Base-by-base conservation (phyloP, 2,113 vertebrate genomes). In the Hemibagrus wyckioides region DNA sequence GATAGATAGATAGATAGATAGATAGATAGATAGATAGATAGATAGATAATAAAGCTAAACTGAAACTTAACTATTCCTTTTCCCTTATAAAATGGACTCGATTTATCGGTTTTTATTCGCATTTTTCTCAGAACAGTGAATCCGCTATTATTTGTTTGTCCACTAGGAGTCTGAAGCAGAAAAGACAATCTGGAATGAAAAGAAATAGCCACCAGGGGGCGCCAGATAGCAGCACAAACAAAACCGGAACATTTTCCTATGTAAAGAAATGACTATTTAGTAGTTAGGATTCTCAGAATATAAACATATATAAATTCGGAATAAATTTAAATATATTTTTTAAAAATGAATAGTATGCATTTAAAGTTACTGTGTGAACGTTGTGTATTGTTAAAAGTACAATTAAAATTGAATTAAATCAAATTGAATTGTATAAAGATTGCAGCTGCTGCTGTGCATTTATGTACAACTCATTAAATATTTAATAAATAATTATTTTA, bases 181-280 rank as follows among this genome's bases (percentile, higher is more conserved):
- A 44, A 33, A 41, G 10, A 17, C 7, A 71, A 25, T 2, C 5
- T 0, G 3, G 19, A 82, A 8, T 7, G 9, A 61, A 81, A n/a
- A 4, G 7, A 1, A 61, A 25, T 14, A 14, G 13, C 86, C 89
- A 65, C 59, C 3, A 88, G 84, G 36, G 86, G 80, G 84, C 86
- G 59, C 30, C 41, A 80, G 11, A 89, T 8, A 76, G 57, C 69
- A 85, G 28, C 8, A 14, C 4, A 85, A 81, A 41, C 0, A 61
- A 81, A 54, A 5, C 25, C 9, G 41, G 69, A 41, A 39, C 8
- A 15, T 28, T 63, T n/a, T 63, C 59, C 56, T 6, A 8, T 13
- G 23, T 63, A 25, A 7, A 63, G 7, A 61, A 61, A 28, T 48
- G 44, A 48, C 9, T 48, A 48, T 48, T 7, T 48, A 48, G 44